Evolutionary conservation across 2,888 invertebrate species (phyloP).

Genomic region (Osedax fenrisi): DNA sequence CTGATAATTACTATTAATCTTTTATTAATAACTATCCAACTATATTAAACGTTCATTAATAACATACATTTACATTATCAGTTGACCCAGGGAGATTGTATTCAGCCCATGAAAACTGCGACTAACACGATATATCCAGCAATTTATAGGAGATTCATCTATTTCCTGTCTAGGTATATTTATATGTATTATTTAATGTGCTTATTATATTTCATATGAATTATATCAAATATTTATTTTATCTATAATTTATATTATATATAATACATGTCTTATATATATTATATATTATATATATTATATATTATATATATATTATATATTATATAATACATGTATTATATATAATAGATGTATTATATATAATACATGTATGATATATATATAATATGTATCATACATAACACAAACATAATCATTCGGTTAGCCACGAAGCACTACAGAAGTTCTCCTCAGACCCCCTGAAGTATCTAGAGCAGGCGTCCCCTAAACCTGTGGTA

Average conservation of each 20-base stretch:
- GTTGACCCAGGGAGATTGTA: constrained; percentile 43
- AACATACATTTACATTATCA: too few species aligned
- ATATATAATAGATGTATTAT: too few species aligned
- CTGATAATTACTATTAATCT: too few species aligned
- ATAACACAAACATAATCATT: too few species aligned
- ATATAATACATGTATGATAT: too few species aligned
- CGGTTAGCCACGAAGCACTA: constrained; percentile 38
- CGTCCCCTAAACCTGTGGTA: constrained; percentile 48
- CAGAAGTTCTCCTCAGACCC: constrained; percentile 47
- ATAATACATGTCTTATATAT: too few species aligned
- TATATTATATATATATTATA: too few species aligned
- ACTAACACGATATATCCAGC: constrained; percentile 44
- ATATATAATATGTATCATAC: too few species aligned
- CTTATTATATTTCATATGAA: background rate
- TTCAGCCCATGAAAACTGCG: constrained; percentile 47
- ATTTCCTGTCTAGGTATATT: constrained; percentile 42
- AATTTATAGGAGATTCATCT: constrained; percentile 47
- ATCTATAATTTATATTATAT: background rate
- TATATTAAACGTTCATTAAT: too few species aligned
- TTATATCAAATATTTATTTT: background rate
- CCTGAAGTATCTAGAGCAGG: constrained; percentile 43
- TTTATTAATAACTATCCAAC: too few species aligned
- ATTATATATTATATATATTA: too few species aligned
- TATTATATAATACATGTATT: too few species aligned
- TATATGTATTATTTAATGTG: background rate